Conservation (phyloP, 2,797 vertebrate species). For the Acanthiza pusilla region DNA sequence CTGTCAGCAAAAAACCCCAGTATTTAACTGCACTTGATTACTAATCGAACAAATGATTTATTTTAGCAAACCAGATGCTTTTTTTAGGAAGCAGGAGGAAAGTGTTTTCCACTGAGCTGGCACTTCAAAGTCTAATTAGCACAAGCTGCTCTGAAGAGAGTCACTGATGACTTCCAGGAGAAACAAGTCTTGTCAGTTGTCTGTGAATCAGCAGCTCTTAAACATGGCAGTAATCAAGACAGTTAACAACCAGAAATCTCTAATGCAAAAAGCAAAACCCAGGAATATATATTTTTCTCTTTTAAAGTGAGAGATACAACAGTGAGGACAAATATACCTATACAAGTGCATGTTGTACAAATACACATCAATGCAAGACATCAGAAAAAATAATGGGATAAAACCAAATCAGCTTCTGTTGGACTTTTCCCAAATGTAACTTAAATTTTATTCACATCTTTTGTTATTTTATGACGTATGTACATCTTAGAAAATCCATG, state of each 20-base stretch:
- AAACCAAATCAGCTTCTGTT: neutral
- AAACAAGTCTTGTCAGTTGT: neutral
- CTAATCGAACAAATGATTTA: neutral
- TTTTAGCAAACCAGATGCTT: slow-evolving; percentile 27
- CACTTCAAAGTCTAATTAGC: neutral
- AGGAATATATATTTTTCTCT: neutral
- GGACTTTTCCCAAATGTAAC: neutral
- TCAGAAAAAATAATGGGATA: neutral
- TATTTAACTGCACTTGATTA: slow-evolving; percentile 1
- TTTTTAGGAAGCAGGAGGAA: slow-evolving; percentile 1
- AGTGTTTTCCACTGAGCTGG: slow-evolving; percentile 14
- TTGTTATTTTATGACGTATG: neutral
- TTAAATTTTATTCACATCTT: neutral
- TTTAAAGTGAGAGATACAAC: neutral
- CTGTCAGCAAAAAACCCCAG: neutral
- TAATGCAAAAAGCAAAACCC: neutral
- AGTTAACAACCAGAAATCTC: neutral
- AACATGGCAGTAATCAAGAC: neutral
- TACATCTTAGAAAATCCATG: neutral
- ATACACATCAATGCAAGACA: neutral
- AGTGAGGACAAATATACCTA: neutral
- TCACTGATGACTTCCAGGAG: neutral
- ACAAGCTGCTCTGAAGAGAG: slow-evolving; percentile 9
- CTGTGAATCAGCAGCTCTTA: neutral
- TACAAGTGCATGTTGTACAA: fast-evolving